phyloP scores from a whole-genome alignment of 2,797 vertebrate genomes.

The Centroberyx gerrardi region DNA sequence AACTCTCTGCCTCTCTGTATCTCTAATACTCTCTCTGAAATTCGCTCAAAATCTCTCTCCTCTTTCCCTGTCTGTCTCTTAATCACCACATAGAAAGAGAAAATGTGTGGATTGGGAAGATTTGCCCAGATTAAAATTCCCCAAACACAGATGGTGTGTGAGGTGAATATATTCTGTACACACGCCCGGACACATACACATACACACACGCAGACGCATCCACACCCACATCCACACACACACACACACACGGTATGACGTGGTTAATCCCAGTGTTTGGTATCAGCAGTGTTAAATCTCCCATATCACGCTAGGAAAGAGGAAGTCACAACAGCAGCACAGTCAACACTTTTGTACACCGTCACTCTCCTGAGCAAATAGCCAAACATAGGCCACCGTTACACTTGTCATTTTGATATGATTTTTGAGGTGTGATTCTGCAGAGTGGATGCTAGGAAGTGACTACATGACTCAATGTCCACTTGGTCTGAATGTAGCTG shows the following conservation, averaged over 20 bases:
- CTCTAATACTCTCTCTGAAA: too few species aligned
- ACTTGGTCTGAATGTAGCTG: too few species aligned
- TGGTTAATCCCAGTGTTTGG: conserved; percentile 6
- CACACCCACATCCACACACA: background rate
- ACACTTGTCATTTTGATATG: background rate
- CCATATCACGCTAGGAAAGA: background rate
- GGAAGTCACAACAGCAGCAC: background rate
- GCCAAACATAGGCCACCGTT: background rate
- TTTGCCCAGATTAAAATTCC: conserved; percentile 1
- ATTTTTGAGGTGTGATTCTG: background rate
- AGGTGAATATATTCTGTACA: background rate
- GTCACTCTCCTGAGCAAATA: background rate
- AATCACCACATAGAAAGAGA: conserved; percentile 1
- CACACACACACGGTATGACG: background rate
- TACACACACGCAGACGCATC: background rate
- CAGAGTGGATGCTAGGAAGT: background rate
- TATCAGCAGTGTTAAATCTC: background rate
- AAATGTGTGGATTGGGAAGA: background rate
- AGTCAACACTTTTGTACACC: background rate
- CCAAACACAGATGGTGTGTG: background rate
- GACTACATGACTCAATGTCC: background rate
- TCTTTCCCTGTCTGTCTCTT: background rate
- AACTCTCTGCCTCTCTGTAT: background rate
- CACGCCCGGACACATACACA: background rate
- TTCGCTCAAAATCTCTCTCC: background rate